Conservation (phyloP, 2,888 invertebrate genomes). For the Cosmia trapezina region DNA sequence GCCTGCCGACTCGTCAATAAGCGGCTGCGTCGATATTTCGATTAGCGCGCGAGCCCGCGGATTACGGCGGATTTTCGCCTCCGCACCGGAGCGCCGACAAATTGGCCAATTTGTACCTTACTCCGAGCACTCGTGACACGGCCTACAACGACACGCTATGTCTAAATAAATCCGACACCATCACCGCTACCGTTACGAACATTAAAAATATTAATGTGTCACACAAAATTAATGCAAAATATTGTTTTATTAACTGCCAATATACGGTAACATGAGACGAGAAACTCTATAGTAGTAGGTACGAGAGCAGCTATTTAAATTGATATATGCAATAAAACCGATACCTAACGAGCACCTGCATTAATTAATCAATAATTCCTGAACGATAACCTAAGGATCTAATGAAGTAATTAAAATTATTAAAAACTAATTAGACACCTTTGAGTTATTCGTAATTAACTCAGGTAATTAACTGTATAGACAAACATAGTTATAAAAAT, state of each 20-base stretch:
- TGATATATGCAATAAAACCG: slow-evolving; percentile 45
- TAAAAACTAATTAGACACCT: slow-evolving; percentile 33
- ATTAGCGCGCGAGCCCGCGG: slow-evolving; percentile 87
- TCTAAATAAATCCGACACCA: slow-evolving; percentile 59
- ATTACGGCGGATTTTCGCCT: slow-evolving; percentile 89
- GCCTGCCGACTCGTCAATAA: slow-evolving; percentile 77
- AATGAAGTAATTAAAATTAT: slow-evolving; percentile 26
- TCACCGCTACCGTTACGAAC: slow-evolving; percentile 34
- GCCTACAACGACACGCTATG: slow-evolving; percentile 53
- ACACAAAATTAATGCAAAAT: slow-evolving; percentile 39
- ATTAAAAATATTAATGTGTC: slow-evolving; percentile 25
- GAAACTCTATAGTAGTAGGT: slow-evolving; percentile 28
- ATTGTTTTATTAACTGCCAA: slow-evolving; percentile 31
- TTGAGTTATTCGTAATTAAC: slow-evolving; percentile 23
- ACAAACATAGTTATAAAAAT: slow-evolving; percentile 45
- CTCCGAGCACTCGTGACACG: slow-evolving; percentile 64
- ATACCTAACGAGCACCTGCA: slow-evolving; percentile 51
- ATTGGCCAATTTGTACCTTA: slow-evolving; percentile 87
- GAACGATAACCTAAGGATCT: slow-evolving; percentile 25
- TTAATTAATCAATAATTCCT: slow-evolving; percentile 40
- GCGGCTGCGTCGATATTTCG: slow-evolving; percentile 87
- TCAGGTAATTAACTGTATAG: slow-evolving; percentile 6
- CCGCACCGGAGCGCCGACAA: slow-evolving; percentile 81
- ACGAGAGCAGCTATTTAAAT: slow-evolving; percentile 43
- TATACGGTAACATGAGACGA: slow-evolving; percentile 43